These are phyloP conservation scores for Spilosoma lubricipeda DNA, from an alignment of 2,888 invertebrate species.

Conservation along the genomic window DNA sequence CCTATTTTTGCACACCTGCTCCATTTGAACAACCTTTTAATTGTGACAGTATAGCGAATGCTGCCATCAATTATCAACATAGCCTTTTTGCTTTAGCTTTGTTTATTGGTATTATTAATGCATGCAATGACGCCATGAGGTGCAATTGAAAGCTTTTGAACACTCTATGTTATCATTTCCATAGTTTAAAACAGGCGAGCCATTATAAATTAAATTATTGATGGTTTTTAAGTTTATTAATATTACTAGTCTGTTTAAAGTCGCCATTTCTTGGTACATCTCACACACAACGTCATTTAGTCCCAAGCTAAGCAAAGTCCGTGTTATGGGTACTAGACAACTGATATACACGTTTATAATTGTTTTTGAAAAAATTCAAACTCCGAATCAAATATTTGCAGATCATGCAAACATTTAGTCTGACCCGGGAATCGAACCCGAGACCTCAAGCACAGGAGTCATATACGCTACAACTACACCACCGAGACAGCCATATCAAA, in stretches of 20 bases:
- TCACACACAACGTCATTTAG: no score
- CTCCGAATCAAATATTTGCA: no score
- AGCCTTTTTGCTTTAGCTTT: slow-evolving; percentile 50
- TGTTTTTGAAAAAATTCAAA: no score
- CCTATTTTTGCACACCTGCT: slow-evolving; percentile 73
- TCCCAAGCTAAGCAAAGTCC: no score
- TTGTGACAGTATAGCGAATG: slow-evolving; percentile 66
- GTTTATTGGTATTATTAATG: slow-evolving; percentile 48
- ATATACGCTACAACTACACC: no score
- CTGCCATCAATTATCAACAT: slow-evolving; percentile 74
- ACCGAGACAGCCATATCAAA: no score
- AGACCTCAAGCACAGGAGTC: no score
- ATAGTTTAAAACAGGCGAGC: slow-evolving; percentile 16
- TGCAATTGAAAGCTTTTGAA: slow-evolving; percentile 35
- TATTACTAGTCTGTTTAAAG: not conserved
- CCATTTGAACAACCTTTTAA: slow-evolving; percentile 69
- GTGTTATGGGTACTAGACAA: no score
- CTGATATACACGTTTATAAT: no score
- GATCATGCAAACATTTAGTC: no score
- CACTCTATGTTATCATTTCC: slow-evolving; percentile 24
- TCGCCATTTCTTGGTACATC: no score
- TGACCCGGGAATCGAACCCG: no score
- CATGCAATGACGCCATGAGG: slow-evolving; percentile 18
- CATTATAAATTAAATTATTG: not conserved
- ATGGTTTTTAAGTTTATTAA: not conserved